Base-by-base conservation (phyloP, 2,797 vertebrate genomes). In the Sorex maritimensis region DNA sequence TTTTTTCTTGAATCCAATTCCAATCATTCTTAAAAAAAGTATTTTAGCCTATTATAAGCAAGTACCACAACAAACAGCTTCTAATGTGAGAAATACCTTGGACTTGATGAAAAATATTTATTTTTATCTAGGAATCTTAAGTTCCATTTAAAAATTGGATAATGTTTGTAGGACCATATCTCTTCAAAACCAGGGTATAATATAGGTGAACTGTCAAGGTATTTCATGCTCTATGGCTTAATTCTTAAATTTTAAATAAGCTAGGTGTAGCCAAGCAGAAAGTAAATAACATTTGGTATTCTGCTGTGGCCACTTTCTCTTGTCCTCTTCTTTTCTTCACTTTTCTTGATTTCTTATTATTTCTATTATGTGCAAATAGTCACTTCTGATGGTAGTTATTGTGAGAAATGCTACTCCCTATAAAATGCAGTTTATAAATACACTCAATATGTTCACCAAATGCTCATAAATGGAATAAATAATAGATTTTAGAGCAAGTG, bases 1-100 rank as follows among this genome's bases (percentile, higher is more conserved):
- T 55, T 83, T 81, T 44, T 11, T 52, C 49, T 65, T 26, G 46
- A 80, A 75, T 23, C 3, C 15, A 84, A 30, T 88, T 90, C 3
- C 15, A 84, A 30, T 88, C 90, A 88, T 88, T 92, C n/a, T 92
- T 68, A 88, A 92, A 82, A 67, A 6, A 71, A 49, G 58, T 85
- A 46, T 84, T 96, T 88, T 73, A 19, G 0, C 14, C 55, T 75
- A 44, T 90, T 75, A 30, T 34, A 80, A 61, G 81, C 88, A 30
- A 92, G 71, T 87, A 52, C 17, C 8, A 46, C 4, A 73, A 13
- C 41, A 6, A 91, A 81, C 1, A 91, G 21, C 3, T 90, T 94
- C 83, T 85, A 44, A 52, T 8, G 38, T 71, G 5, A 81, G 17
- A 95, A 82, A 15, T 58, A 41, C 5, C 5, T 3, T 81, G 68